A percentile compares a stretch with the other conserved stretches of the same genome.
Evolutionary conservation across 2,888 invertebrate species (phyloP).

Genomic region (Electrophaes corylata): DNA sequence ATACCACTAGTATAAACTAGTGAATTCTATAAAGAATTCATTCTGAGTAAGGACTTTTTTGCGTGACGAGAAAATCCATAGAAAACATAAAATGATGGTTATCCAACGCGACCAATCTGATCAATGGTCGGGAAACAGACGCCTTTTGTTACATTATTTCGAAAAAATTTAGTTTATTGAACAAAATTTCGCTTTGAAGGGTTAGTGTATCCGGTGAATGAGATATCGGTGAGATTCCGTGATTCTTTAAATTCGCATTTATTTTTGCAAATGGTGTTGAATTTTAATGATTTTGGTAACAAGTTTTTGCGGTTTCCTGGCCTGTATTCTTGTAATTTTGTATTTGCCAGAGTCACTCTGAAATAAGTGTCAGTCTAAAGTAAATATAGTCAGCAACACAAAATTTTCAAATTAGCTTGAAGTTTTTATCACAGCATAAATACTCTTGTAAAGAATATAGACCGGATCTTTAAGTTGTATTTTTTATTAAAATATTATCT

Average conservation of each 20-base stretch:
- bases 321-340: background rate
- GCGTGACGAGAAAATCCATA: background rate
- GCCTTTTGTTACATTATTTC: constrained; percentile 51
- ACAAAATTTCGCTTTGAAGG: constrained; percentile 49
- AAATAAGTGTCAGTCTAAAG: background rate
- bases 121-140: constrained; percentile 65
- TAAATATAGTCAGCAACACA: background rate
- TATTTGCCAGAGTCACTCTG: background rate
- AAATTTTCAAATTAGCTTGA: no score
- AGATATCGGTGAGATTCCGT: constrained; percentile 59
- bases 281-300: constrained; percentile 8
- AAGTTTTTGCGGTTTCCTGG: constrained; percentile 16
- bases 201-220: constrained; percentile 61
- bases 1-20: no score
- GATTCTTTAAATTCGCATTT: constrained; percentile 48
- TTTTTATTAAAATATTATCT: no score
- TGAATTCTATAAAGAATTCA: no score
- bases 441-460: no score
- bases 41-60: background rate
- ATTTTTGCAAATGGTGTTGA: constrained; percentile 17
- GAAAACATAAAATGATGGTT: constrained; percentile 36
- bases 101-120: constrained; percentile 52
- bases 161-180: constrained; percentile 51
- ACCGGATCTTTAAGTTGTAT: no score
- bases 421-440: no score